A percentile compares a stretch with the other conserved stretches of the same genome.
Conservation (phyloP, 2,888 invertebrate species). For the Laothoe populi region DNA sequence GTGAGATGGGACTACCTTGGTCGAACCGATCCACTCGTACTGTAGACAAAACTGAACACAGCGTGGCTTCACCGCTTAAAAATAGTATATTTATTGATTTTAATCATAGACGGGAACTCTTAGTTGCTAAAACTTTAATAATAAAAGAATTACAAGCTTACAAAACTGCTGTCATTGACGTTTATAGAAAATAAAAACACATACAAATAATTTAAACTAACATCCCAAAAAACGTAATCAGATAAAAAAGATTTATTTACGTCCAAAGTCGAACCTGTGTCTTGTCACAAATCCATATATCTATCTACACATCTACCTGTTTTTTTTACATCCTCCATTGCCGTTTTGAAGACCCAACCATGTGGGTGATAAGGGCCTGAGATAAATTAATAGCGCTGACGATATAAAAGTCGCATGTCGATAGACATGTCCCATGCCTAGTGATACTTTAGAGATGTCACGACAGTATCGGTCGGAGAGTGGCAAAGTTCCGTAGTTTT, state of each 20-base stretch:
- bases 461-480: background rate
- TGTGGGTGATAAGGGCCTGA: slow-evolving; percentile 2
- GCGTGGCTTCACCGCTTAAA: no score
- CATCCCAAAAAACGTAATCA: background rate
- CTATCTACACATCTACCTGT: slow-evolving; percentile 20
- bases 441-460: background rate
- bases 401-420: slow-evolving; percentile 12
- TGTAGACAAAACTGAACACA: no score
- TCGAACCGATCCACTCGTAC: no score
- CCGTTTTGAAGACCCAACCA: background rate
- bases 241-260: slow-evolving; percentile 22
- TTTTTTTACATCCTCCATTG: slow-evolving; percentile 16
- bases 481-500: background rate
- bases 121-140: no score
- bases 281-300: slow-evolving; percentile 21
- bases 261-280: slow-evolving; percentile 14
- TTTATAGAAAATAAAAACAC: background rate
- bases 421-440: slow-evolving; percentile 3
- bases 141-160: no score
- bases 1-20: no score
- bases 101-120: no score
- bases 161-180: background rate
- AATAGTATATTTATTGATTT: no score
- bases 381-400: slow-evolving; percentile 7
- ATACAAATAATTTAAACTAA: no score